Percentiles rank a stretch among this genome's conserved stretches.
These are phyloP conservation scores for Crotophaga sulcirostris DNA, from an alignment of 2,113 vertebrate genomes.

Conservation along the genomic window DNA sequence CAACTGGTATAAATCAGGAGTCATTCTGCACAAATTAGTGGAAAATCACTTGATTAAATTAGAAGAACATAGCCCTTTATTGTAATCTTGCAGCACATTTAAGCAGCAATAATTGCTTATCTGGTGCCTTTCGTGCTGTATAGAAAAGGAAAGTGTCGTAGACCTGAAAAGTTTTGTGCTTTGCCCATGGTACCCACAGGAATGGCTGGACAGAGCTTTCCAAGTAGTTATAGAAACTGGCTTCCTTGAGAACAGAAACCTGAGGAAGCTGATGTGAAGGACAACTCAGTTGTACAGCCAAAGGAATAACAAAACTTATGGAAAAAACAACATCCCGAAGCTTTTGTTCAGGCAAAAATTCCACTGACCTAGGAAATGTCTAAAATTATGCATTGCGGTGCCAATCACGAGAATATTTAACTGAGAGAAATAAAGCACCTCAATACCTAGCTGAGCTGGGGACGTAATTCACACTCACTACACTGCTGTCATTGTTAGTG, in stretches of 20 bases:
- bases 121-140: background rate
- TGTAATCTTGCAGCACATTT: background rate
- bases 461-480: background rate
- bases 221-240: background rate
- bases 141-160: background rate
- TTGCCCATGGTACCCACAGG: background rate
- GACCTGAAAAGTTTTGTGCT: background rate
- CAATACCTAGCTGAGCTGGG: background rate
- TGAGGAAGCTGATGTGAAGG: background rate
- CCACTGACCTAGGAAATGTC: background rate
- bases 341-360: slow-evolving; percentile 23
- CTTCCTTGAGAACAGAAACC: background rate
- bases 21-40: background rate
- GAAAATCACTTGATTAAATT: background rate
- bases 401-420: background rate
- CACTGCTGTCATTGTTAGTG: background rate
- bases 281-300: background rate
- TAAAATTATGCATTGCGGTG: background rate
- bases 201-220: background rate
- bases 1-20: background rate
- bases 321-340: background rate
- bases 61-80: background rate
- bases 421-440: background rate
- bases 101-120: background rate
- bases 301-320: background rate